Conservation (phyloP, 2,113 vertebrate genomes). For the Festucalex cinctus region DNA sequence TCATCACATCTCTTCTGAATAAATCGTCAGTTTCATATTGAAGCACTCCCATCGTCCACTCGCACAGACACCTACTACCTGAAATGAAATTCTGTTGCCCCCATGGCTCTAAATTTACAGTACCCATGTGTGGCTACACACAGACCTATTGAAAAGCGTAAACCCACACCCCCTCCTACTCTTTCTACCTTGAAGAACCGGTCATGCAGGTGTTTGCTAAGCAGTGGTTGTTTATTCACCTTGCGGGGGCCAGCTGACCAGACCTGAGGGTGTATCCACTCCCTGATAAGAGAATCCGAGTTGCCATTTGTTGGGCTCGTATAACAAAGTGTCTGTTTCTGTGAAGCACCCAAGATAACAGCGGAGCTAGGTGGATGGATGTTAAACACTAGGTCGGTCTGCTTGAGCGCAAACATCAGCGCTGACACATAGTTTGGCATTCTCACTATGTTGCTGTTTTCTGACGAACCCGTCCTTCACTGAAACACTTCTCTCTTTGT, state of each 20-base stretch:
- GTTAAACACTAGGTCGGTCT: constrained; percentile 1
- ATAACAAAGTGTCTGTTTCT: constrained; percentile 36
- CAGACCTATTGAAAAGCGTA: constrained; percentile 13
- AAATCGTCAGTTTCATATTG: constrained; percentile 3
- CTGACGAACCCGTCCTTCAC: constrained; percentile 27
- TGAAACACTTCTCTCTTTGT: constrained; percentile 17
- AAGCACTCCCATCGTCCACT: neutral
- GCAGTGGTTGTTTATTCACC: constrained; percentile 30
- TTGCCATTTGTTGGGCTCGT: constrained; percentile 42
- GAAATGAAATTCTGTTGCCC: constrained; percentile 17
- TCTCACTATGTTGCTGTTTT: constrained; percentile 57
- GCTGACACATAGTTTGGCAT: constrained; percentile 38
- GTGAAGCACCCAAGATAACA: constrained; percentile 26
- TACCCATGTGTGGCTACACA: constrained; percentile 9
- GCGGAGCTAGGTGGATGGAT: neutral
- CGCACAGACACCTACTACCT: constrained; percentile 21
- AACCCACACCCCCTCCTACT: neutral
- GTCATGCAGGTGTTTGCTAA: constrained; percentile 37
- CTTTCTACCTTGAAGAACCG: constrained; percentile 40
- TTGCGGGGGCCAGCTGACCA: constrained; percentile 19
- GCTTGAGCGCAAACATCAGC: constrained; percentile 23
- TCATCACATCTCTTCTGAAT: neutral
- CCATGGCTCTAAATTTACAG: neutral
- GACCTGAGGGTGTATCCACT: neutral
- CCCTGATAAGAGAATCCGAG: constrained; percentile 49